phyloP scores from a whole-genome alignment of 2,113 vertebrate genomes.

The Nipponia nippon region DNA sequence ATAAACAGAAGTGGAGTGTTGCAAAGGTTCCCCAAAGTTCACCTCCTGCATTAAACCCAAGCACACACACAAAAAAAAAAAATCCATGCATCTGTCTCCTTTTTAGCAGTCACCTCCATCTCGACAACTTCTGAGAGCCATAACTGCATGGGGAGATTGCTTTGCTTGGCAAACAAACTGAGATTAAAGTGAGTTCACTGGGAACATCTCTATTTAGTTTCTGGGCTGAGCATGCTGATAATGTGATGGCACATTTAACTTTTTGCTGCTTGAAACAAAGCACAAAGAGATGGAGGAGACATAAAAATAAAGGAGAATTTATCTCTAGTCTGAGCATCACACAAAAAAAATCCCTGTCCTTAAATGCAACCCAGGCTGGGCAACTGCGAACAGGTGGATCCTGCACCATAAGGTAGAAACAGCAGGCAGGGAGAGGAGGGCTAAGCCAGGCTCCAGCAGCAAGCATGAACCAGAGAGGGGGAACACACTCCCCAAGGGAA shows the following conservation, averaged over 20 bases:
- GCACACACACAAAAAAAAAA: neutral
- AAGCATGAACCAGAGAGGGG: neutral
- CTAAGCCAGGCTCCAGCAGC: accelerated
- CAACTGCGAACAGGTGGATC: too few species aligned
- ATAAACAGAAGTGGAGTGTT: neutral
- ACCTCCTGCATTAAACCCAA: neutral
- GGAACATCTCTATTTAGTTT: slow-evolving; percentile 38
- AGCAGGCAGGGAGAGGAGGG: neutral
- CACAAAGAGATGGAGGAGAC: neutral
- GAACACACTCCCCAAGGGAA: neutral
- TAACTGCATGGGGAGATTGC: neutral
- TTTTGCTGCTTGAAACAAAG: neutral
- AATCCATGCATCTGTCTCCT: neutral
- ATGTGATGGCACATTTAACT: neutral
- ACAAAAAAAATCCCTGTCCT: neutral
- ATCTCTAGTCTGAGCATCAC: neutral
- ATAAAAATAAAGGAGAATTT: neutral
- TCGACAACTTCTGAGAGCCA: neutral
- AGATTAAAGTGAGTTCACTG: slow-evolving; percentile 1
- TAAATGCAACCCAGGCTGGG: accelerated
- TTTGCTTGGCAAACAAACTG: slow-evolving; percentile 27
- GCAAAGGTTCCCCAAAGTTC: slow-evolving; percentile 17
- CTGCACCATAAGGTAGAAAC: accelerated
- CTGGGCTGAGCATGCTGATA: neutral
- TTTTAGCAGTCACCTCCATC: slow-evolving; percentile 46